Percentiles rank a stretch among this genome's conserved stretches.
These are phyloP conservation scores for Denticeps clupeoides DNA, from an alignment of 2,797 vertebrate species.

Conservation along the genomic window DNA sequence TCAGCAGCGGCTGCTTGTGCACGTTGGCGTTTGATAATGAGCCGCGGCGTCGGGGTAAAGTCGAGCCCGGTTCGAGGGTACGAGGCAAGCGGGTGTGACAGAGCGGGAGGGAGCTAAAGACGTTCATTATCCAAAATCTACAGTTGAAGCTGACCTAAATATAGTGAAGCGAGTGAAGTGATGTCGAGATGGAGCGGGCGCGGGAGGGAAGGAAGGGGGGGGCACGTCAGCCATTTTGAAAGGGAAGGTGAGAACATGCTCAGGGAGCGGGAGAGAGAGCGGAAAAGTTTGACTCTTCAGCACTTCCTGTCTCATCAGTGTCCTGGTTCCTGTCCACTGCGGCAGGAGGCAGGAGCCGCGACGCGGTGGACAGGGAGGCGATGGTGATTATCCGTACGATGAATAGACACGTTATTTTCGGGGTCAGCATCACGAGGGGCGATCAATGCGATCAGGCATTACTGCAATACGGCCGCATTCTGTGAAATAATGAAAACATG, in stretches of 20 bases:
- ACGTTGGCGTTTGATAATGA: too few species aligned
- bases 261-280: slow-evolving; percentile 22
- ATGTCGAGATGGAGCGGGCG: slow-evolving; percentile 34
- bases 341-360: background rate
- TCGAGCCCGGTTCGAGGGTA: too few species aligned
- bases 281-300: background rate
- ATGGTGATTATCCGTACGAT: too few species aligned
- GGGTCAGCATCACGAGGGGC: too few species aligned
- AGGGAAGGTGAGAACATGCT: slow-evolving; percentile 14
- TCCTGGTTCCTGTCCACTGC: background rate
- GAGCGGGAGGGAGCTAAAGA: slow-evolving; percentile 8
- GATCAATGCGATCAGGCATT: too few species aligned
- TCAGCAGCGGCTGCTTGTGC: too few species aligned
- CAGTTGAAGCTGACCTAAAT: slow-evolving; percentile 45
- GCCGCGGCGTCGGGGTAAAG: too few species aligned
- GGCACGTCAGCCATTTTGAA: slow-evolving; percentile 15
- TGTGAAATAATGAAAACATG: too few species aligned
- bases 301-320: background rate
- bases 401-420: too few species aligned
- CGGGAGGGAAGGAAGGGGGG: background rate
- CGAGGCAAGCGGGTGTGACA: slow-evolving; percentile 7
- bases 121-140: slow-evolving; percentile 16
- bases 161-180: slow-evolving; percentile 35
- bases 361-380: too few species aligned
- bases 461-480: too few species aligned